Evolutionary conservation across 2,797 vertebrate genomes (phyloP).

Genomic region (Rhinogobio ventralis): DNA sequence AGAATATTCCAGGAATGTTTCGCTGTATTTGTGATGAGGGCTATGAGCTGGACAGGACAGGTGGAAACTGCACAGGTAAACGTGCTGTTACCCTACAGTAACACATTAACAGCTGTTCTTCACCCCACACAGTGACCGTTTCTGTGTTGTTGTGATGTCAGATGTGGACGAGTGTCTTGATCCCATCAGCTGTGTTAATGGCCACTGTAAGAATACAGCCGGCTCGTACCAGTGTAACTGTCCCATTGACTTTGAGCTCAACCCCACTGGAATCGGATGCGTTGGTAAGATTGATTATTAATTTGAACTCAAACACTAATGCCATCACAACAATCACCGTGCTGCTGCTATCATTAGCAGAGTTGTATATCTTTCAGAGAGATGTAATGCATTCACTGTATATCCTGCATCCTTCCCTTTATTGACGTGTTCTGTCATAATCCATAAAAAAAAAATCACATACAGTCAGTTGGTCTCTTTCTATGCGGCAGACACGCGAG

Average conservation of each 20-base stretch:
- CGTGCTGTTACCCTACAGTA: neutral
- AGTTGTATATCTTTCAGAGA: neutral
- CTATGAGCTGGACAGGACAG: constrained; percentile 82
- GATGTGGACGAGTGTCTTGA: constrained; percentile 70
- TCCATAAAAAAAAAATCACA: neutral
- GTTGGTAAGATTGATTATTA: constrained; percentile 59
- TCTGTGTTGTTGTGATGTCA: constrained; percentile 31
- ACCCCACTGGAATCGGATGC: constrained; percentile 67
- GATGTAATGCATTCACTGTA: neutral
- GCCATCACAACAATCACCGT: too few relatives aligned
- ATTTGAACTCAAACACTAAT: neutral
- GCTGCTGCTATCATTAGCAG: neutral
- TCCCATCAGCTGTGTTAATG: constrained; percentile 69
- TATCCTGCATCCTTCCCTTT: neutral
- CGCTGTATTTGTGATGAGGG: constrained; percentile 85
- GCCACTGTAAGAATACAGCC: constrained; percentile 65
- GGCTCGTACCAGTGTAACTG: constrained; percentile 70
- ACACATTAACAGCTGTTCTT: neutral
- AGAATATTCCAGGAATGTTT: constrained; percentile 85
- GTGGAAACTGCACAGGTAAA: constrained; percentile 86
- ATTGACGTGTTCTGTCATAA: neutral
- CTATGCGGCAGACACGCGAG: constrained; percentile 76
- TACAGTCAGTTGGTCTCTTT: neutral
- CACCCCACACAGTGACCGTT: neutral
- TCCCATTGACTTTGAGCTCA: constrained; percentile 66